A percentile compares a stretch with the other conserved stretches of the same genome.
Evolutionary conservation across 2,113 vertebrate species (phyloP).

Genomic region (Pionites leucogaster): DNA sequence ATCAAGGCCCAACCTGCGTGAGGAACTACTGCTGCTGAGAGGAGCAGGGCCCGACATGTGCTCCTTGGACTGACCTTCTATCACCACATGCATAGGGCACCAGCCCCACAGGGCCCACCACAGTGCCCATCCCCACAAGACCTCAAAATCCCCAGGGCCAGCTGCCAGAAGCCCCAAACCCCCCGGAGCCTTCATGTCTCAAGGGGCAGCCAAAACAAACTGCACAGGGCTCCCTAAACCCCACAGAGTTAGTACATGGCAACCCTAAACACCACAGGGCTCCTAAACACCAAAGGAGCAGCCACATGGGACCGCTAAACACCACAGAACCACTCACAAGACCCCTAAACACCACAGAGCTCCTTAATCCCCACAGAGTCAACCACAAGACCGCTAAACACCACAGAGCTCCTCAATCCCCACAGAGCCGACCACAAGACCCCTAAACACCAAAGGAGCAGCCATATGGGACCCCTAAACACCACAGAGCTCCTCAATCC

Average conservation of each 20-base stretch:
- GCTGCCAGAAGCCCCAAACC: not conserved
- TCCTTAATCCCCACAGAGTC: too few species aligned
- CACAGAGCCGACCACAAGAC: too few species aligned
- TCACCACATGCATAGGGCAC: not conserved
- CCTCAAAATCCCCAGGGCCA: not conserved
- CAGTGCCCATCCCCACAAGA: too few species aligned
- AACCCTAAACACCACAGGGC: not conserved
- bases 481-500: too few species aligned
- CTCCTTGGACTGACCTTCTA: not conserved
- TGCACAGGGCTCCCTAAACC: not conserved
- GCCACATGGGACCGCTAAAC: rapidly evolving
- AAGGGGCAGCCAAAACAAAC: not conserved
- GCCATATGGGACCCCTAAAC: rapidly evolving
- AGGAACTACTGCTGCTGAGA: not conserved
- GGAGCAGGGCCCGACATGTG: rapidly evolving
- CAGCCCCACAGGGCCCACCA: rapidly evolving
- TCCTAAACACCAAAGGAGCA: not conserved
- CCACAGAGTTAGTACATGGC: too few species aligned
- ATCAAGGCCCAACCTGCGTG: rapidly evolving
- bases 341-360: too few species aligned
- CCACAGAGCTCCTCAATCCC: too few species aligned
- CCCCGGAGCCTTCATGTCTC: not conserved
- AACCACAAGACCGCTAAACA: not conserved
- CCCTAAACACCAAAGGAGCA: too few species aligned
- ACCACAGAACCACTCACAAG: too few species aligned